A percentile compares a stretch with the other conserved stretches of the same genome.
Evolutionary conservation across 2,888 invertebrate genomes (phyloP).

Genomic region (Hypercompe scribonia): DNA sequence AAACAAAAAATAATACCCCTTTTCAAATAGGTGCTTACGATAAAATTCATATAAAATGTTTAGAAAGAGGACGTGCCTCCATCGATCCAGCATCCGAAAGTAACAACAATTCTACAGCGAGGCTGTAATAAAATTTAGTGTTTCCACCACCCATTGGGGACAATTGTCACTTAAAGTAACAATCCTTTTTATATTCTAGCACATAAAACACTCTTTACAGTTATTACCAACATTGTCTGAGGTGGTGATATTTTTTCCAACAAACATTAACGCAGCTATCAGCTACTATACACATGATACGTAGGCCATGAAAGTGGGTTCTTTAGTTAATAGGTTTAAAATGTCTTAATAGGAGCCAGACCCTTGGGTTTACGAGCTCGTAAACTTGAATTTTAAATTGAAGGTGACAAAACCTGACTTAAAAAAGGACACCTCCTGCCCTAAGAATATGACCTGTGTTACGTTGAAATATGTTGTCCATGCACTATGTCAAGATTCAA

Average conservation of each 20-base stretch:
- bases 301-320: neutral
- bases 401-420: neutral
- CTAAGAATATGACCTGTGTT: no score
- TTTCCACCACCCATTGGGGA: neutral
- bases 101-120: neutral
- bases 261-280: constrained; percentile 2
- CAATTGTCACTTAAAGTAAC: constrained; percentile 2
- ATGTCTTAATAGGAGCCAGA: neutral
- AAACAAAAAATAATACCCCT: neutral
- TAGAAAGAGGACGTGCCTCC: neutral
- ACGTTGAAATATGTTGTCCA: no score
- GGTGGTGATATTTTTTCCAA: neutral
- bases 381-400: neutral
- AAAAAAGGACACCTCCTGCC: no score
- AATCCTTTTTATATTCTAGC: constrained; percentile 9
- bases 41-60: neutral
- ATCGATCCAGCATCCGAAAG: neutral
- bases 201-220: constrained; percentile 9
- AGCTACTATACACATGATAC: neutral
- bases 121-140: constrained; percentile 6
- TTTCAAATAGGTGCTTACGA: neutral
- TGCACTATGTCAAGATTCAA: no score
- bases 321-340: neutral
- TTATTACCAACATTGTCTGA: neutral
- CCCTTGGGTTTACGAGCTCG: neutral